These are phyloP conservation scores for Pogonocichla stellata DNA, from an alignment of 2,113 vertebrate species.

Conservation along the genomic window DNA sequence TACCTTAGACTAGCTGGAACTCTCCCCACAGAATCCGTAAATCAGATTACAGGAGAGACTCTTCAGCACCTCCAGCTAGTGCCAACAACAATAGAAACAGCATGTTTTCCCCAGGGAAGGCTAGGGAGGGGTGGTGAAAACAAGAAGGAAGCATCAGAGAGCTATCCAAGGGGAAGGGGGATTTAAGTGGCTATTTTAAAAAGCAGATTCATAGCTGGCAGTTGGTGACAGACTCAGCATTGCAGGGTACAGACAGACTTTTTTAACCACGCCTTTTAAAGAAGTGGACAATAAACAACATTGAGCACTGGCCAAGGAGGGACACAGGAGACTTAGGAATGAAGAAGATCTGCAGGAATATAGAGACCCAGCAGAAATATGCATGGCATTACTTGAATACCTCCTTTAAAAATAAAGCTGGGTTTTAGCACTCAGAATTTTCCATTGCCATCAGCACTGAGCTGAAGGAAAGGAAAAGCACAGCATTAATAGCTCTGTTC, in stretches of 20 bases:
- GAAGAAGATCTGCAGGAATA: neutral
- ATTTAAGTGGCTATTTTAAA: neutral
- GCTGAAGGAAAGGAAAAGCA: neutral
- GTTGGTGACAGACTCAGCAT: neutral
- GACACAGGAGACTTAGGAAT: neutral
- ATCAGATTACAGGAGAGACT: conserved; percentile 16
- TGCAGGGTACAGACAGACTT: neutral
- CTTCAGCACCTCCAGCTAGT: neutral
- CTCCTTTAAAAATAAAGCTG: neutral
- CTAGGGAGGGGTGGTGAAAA: neutral
- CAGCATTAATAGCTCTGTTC: neutral
- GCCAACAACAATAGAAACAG: neutral
- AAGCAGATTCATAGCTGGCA: neutral
- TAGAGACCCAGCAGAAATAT: neutral
- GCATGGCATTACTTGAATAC: neutral
- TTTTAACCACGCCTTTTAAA: neutral
- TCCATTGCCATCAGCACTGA: neutral
- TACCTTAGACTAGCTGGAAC: neutral
- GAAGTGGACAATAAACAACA: neutral
- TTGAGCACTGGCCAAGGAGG: neutral
- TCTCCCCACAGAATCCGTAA: conserved; percentile 1
- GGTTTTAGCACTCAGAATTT: neutral
- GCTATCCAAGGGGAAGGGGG: neutral
- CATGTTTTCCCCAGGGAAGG: neutral
- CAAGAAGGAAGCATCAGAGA: neutral